phyloP scores from a whole-genome alignment of 2,113 vertebrate genomes.

The Dasyurus viverrinus region DNA sequence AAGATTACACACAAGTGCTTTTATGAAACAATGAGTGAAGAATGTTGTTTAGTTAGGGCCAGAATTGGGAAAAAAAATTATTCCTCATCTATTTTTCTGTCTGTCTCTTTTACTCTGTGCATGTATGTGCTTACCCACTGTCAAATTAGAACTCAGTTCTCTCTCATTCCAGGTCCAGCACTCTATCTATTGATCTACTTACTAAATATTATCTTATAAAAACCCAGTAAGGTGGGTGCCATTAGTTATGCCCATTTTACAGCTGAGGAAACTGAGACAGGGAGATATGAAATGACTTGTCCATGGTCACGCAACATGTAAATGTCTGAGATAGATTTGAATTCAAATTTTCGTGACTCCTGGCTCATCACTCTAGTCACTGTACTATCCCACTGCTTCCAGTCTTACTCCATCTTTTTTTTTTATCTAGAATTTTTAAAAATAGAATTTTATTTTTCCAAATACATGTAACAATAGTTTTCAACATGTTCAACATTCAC shows the following conservation, averaged over 20 bases:
- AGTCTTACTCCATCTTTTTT: background rate
- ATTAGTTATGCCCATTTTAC: background rate
- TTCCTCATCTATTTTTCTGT: too few species aligned
- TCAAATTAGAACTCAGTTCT: background rate
- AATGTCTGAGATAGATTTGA: background rate
- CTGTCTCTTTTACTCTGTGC: too few species aligned
- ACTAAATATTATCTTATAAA: background rate
- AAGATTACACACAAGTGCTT: background rate
- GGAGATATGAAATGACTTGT: background rate
- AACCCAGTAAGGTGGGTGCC: background rate
- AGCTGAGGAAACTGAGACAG: background rate
- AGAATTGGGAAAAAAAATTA: background rate
- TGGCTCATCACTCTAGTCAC: background rate
- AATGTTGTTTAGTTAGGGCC: background rate
- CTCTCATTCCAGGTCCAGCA: background rate
- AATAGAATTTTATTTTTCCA: too few species aligned
- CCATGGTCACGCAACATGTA: background rate
- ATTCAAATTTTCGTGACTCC: background rate
- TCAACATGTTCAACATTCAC: too few species aligned
- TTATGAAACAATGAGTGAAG: background rate
- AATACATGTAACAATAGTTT: too few species aligned
- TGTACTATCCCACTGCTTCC: background rate
- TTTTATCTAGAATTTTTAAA: too few species aligned
- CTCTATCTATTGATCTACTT: background rate
- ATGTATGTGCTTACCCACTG: background rate